These are phyloP conservation scores for Upupa epops DNA, from an alignment of 2,113 vertebrate species.

Conservation along the genomic window DNA sequence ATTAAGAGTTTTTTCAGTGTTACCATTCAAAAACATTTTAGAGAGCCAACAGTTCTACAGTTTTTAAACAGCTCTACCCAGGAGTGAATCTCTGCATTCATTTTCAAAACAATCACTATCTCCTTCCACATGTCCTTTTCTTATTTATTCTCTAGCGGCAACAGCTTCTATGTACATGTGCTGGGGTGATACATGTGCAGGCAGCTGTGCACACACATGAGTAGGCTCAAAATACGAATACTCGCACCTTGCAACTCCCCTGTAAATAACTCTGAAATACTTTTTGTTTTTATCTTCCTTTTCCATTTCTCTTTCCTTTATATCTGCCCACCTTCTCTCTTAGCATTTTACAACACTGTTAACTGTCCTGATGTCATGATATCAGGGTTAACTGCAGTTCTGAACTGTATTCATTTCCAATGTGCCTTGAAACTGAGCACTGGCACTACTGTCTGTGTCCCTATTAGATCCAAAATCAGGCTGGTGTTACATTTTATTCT, in stretches of 20 bases:
- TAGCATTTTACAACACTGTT: not conserved
- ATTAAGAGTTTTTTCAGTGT: not conserved
- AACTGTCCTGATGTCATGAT: not conserved
- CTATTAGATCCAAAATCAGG: not conserved
- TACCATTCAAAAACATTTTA: not conserved
- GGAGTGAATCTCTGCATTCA: not conserved
- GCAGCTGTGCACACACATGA: not conserved
- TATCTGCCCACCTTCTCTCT: not conserved
- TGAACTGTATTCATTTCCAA: not conserved
- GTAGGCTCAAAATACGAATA: not conserved
- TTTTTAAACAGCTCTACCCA: conserved; percentile 32
- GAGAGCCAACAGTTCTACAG: not conserved
- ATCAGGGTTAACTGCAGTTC: not conserved
- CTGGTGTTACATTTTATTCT: not conserved
- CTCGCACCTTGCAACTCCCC: not conserved
- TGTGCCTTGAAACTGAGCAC: not conserved
- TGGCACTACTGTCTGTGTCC: not conserved
- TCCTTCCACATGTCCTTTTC: not conserved
- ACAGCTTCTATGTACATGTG: not conserved
- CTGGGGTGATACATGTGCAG: not conserved
- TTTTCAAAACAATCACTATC: not conserved
- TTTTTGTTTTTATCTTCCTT: not conserved
- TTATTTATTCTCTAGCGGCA: not conserved
- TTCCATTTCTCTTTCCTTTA: not conserved
- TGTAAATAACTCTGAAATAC: not conserved